Base-by-base conservation (phyloP, 92 coral and sea anemone species). In the Desmophyllum pertusum region DNA sequence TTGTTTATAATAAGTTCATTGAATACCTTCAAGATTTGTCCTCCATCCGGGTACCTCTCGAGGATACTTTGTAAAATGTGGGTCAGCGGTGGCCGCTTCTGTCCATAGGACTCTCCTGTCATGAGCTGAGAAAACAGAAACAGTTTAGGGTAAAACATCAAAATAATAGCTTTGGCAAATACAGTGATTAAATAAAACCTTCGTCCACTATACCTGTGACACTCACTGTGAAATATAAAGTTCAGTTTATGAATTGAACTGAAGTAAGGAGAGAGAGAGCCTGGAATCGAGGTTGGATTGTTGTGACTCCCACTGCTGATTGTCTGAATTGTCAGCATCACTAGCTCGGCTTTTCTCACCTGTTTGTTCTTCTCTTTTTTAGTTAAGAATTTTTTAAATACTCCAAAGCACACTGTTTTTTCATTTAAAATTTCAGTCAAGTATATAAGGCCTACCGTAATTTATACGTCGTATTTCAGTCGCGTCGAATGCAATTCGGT, bases 31-130 rank as follows among this genome's bases (percentile, higher is more conserved):
- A 94, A 90, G 61, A 94, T 94, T 84, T 94, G 95, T 73, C 96
- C 95, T 76, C 98, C 96, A 61, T 92, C 95, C 0, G 98, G 98
- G 75, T 94, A 94, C 33, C 98, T 71, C 38, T 88, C 92, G 73
- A 94, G 87, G 40, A 94, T 94, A 39, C 93, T 90, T 76, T 86
- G 79, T 5, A 94, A 78, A 5, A 92, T 81, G 69, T 86, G 77
- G 8, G 96, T 92, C 33, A 94, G 85, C n/a, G 98, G 94, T 10
- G 98, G 98, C n/a, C 86, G 68, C 72, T 81, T 81, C 63, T 92
- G 98, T 9, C 98, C 98, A 80, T 85, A 94, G 4, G 91, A 93
- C 66, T 38, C 75, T 13, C 96, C 98, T 94, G 81, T 36, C 1
- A 55, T 9, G 43, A 43, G 23, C 18, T n/a, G 36, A 45, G 17